Evolutionary conservation across 2,113 vertebrate species (phyloP).

Genomic region (Pantherophis guttatus): DNA sequence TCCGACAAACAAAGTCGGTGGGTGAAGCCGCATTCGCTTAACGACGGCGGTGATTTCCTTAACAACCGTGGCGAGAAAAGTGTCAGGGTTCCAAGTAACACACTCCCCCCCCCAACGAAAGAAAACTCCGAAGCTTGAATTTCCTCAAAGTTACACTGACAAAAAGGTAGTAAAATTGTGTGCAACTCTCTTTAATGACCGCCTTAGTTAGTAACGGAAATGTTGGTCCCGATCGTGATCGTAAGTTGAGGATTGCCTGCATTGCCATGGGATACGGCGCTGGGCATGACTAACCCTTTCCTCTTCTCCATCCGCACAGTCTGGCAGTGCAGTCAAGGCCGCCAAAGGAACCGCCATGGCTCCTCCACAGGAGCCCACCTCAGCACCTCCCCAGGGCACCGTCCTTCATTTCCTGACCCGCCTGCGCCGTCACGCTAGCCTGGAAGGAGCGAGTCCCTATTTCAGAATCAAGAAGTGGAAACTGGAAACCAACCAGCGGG

Average conservation of each 20-base stretch:
- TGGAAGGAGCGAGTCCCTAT: constrained; percentile 93
- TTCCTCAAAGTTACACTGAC: no score
- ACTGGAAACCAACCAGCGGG: constrained; percentile 89
- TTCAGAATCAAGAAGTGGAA: constrained; percentile 98
- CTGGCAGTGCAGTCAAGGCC: constrained; percentile 66
- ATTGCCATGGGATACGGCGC: background rate
- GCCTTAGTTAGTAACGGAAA: background rate
- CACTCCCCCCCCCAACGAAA: no score
- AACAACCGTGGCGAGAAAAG: no score
- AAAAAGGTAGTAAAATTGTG: background rate
- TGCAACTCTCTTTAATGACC: background rate
- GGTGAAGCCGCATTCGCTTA: background rate
- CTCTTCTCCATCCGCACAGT: constrained; percentile 42
- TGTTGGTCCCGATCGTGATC: background rate
- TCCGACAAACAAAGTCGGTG: no score
- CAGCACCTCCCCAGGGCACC: constrained; percentile 66
- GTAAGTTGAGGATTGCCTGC: background rate
- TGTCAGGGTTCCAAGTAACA: no score
- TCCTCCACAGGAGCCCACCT: constrained; percentile 34
- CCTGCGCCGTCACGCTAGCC: constrained; percentile 89
- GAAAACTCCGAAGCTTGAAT: no score
- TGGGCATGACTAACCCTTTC: accelerated
- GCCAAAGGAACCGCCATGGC: constrained; percentile 51
- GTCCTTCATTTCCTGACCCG: constrained; percentile 90
- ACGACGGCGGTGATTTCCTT: background rate